Evolutionary conservation across 2,797 vertebrate species (phyloP).

Genomic region (Myotis daubentonii): DNA sequence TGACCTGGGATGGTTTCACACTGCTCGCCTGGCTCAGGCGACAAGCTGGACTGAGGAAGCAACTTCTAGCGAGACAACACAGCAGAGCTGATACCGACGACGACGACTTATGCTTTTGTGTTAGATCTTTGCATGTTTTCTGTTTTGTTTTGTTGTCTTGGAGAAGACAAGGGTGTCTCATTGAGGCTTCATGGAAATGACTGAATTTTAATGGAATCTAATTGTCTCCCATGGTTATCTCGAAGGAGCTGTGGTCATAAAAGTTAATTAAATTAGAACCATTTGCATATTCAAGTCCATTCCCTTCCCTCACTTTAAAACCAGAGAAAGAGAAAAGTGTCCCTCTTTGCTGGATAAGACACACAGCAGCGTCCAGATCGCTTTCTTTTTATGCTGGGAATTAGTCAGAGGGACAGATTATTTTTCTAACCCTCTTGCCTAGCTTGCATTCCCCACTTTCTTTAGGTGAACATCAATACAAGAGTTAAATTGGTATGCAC

Average conservation of each 20-base stretch:
- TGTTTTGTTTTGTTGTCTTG: neutral
- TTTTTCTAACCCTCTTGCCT: conserved; percentile 63
- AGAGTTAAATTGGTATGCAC: neutral
- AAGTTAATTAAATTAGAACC: conserved; percentile 87
- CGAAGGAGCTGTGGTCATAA: conserved; percentile 83
- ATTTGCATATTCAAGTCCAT: conserved; percentile 84
- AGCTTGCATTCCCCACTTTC: neutral
- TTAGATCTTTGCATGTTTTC: conserved; percentile 41
- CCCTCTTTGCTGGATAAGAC: conserved; percentile 18
- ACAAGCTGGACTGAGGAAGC: conserved; percentile 10
- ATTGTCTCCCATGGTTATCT: conserved; percentile 83
- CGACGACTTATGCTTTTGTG: conserved; percentile 30
- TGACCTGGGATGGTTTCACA: neutral
- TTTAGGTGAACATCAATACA: neutral
- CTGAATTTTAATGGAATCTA: conserved; percentile 83
- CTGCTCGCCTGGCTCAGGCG: neutral
- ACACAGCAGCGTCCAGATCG: neutral
- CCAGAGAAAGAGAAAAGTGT: conserved; percentile 34
- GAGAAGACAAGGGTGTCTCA: conserved; percentile 71
- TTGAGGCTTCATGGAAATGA: conserved; percentile 78
- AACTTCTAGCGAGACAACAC: neutral
- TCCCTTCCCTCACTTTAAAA: conserved; percentile 73
- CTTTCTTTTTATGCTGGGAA: neutral
- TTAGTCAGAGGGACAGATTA: neutral
- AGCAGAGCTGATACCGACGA: neutral